Base-by-base conservation (phyloP, 1,140 invertebrate genomes). In the Plodia interpunctella region DNA sequence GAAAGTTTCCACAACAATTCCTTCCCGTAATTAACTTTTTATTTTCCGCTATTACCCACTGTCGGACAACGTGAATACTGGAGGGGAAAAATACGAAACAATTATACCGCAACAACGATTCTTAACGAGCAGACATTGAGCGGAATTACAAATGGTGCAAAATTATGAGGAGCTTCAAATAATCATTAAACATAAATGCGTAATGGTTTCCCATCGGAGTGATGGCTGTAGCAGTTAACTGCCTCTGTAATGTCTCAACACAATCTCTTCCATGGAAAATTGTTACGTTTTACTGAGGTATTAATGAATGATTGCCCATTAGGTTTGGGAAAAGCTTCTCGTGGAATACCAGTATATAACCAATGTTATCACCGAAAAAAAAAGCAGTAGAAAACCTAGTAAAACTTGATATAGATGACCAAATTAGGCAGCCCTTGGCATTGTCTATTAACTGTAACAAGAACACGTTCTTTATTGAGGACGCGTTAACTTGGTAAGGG, bases 221-320 rank as follows among this genome's bases (percentile, higher is more conserved):
- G 78, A 83, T 83, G 70, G 81, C 76, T 70, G 66, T 71, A 68
- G 64, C 73, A 78, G 78, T 79, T 80, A 83, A 87, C 71, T 79
- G 72, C 80, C 75, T 63, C 65, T 57, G 76, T 83, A 76, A 83
- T 80, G 80, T 78, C 78, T 80, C 79, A 76, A 80, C 78, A 76
- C 78, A 83, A 87, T 87, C 78, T 83, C 81, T 76, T 78, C 69
- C 65, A 60, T 62, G 68, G 74, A 66, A 76, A 80, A 81, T 80
- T 83, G 76, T 86, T 74, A 72, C 80, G 66, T 76, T 84, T 83
- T 79, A 87, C 66, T 64, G 61, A 49, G 62, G 68, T 74, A 84
- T 87, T 87, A 87, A 87, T 83, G 80, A 87, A 59, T 83, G 70
- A 87, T 84, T 74, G 70, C 71, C 76, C 74, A 77, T 78, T 76